Percentiles rank a stretch among this genome's conserved stretches.
These are phyloP conservation scores for Crambe crambe DNA, from an alignment of 37 sponge, comb jelly and placozoan genomes.

Conservation along the genomic window DNA sequence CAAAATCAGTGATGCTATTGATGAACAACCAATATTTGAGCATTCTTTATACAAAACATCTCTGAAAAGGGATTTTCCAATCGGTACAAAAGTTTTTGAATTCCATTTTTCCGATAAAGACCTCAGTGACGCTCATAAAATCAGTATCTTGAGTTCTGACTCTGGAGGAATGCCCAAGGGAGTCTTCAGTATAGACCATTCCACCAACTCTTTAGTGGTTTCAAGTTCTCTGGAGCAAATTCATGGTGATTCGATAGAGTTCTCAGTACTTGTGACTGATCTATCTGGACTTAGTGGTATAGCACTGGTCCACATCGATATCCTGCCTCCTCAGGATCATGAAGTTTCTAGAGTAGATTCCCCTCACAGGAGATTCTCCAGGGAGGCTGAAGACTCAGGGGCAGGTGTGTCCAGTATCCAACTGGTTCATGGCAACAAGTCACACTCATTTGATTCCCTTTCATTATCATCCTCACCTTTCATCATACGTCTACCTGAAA, in stretches of 20 bases:
- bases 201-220: constrained; percentile 12
- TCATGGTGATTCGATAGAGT: neutral
- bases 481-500: neutral
- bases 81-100: constrained; percentile 2
- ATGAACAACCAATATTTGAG: constrained; percentile 33
- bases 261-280: constrained; percentile 20
- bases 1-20: constrained; percentile 30
- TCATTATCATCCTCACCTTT: neutral
- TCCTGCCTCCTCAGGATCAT: neutral
- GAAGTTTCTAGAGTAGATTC: neutral
- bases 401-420: neutral
- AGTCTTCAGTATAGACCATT: constrained; percentile 27
- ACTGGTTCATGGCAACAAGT: neutral
- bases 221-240: neutral
- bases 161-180: neutral
- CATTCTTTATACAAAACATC: neutral
- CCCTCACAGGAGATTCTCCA: neutral
- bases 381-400: neutral
- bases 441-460: neutral
- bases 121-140: neutral
- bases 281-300: constrained; percentile 14
- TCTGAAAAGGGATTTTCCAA: neutral
- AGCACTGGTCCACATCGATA: constrained; percentile 17
- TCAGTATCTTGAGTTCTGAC: neutral
- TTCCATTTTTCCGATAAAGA: constrained; percentile 18